Base-by-base conservation (phyloP, 2,888 invertebrate genomes). In the Lasioglossum figueresi region DNA sequence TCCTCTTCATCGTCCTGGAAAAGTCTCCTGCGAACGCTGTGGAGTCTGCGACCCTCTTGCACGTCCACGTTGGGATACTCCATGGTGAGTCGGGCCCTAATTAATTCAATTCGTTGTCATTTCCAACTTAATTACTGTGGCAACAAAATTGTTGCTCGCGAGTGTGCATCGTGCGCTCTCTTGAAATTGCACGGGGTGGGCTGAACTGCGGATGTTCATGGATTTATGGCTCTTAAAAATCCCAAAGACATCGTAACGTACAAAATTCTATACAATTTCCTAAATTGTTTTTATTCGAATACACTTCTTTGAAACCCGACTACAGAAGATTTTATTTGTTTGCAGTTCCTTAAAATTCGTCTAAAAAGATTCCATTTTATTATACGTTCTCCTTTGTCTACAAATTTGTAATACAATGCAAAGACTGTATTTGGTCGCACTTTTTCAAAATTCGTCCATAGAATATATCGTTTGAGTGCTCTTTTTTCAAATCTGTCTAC, bases 11-110 rank as follows among this genome's bases (percentile, higher is more conserved):
- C 95, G 19, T 93, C 92, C 34, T 91, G 94, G 76, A 93, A 93
- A 31, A 96, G 95, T n/a, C 95, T 93, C 84, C 96, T 94, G 56
- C 95, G 93, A 2, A 95, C 96, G 12, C 84, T 90, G 40, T 84
- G 88, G 2, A 88, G 79, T 74, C 83, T 91, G 73, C 80, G 89
- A 70, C 87, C 90, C 84, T 90, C 92, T 70, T 89, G 92, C 43
- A 86, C 81, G 73, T 93, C 93, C 68, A 88, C 88, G 85, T 92
- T 92, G 45, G 89, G 89, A 78, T 93, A 92, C 85, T 93, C 93
- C 94, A 95, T 94, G 84, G 91, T 92, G 74, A 94, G 91, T 45
- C 93, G 93, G 75, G 93, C 93, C 89, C 94, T 94, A 43, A 0
- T 90, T 91, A 79, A 83, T 84, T 48, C 23, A 66, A 66, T 66